Base-by-base conservation (phyloP, 2,888 invertebrate genomes). In the Lycaena phlaeas region DNA sequence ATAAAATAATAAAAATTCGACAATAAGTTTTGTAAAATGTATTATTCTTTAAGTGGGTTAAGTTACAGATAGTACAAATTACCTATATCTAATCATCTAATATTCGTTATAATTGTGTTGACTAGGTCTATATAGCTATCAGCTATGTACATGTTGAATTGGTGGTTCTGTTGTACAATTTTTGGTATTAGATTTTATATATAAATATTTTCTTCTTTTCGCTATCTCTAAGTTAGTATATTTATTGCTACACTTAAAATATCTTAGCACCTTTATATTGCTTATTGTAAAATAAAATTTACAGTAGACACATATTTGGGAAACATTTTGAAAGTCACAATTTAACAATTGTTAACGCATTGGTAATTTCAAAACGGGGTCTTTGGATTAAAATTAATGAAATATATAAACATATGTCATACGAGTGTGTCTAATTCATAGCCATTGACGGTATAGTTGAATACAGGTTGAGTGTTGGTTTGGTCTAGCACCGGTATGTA, bases 381-480 rank as follows among this genome's bases (percentile, higher is more conserved):
- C 68, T 68, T 68, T 68, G 68, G 68, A 56, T 55, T 49, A 52
- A 53, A 47, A 48, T 48, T 49, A 41, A 42, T 25, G 36, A 48
- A 31, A 7, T 36, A 52, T 48, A 51, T n/a, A n/a, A n/a, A 57
- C 36, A 48, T 67, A 56, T 67, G 71, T 84, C 76, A 84, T 76
- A 84, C 84, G n/a, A 84, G 68, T 4, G 84, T 84, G 42, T 84
- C 82, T 44, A 84, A 59, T n/a, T 61, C 71, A 43, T 84, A 84
- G 6, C 69, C 64, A 5, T 69, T 55, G 5, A 57, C 52, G 38
- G 57, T 53, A 38, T 64, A 59, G 36, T 57, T 39, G 27, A 55
- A 55, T 15, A 48, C 50, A 12, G 56, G 45, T 41, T 60, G 59
- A 42, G 46, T 59, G 12, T 58, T 30, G 4, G 61, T 59, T 63